Evolutionary conservation across 92 coral and sea anemone species (phyloP).

Genomic region (Porites divaricata): DNA sequence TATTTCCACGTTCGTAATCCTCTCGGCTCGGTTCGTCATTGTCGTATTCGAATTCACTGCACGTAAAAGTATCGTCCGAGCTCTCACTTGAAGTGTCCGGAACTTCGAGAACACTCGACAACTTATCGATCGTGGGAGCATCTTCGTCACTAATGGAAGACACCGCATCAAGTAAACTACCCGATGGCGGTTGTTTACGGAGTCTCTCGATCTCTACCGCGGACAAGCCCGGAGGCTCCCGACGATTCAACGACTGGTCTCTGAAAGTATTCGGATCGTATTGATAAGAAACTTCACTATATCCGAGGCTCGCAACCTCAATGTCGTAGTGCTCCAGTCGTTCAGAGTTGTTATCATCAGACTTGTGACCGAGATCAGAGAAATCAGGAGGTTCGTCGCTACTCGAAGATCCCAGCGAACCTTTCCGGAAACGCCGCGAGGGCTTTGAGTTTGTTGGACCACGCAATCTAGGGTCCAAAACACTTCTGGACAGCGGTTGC

Average conservation of each 20-base stretch:
- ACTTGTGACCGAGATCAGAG: constrained; percentile 71
- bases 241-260: constrained; percentile 70
- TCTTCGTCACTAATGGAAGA: constrained; percentile 87
- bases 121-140: constrained; percentile 73
- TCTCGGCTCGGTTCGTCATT: constrained; percentile 77
- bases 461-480: constrained; percentile 79
- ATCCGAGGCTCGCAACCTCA: constrained; percentile 94
- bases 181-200: constrained; percentile 90
- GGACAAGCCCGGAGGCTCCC: constrained; percentile 81
- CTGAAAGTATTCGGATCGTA: constrained; percentile 85
- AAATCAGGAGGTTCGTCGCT: constrained; percentile 89
- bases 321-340: constrained; percentile 93
- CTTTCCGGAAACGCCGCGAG: constrained; percentile 73
- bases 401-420: constrained; percentile 81
- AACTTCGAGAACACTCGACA: constrained; percentile 85
- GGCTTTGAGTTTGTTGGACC: constrained; percentile 39
- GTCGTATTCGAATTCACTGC: constrained; percentile 96
- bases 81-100: constrained; percentile 94
- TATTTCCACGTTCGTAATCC: constrained; percentile 70
- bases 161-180: constrained; percentile 92
- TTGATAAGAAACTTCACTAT: constrained; percentile 91
- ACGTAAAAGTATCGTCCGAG: constrained; percentile 95
- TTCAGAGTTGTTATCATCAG: constrained; percentile 91
- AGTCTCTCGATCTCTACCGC: constrained; percentile 90
- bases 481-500: constrained; percentile 67